Base-by-base conservation (phyloP, 1,140 invertebrate species). In the Trichonephila clavipes region DNA sequence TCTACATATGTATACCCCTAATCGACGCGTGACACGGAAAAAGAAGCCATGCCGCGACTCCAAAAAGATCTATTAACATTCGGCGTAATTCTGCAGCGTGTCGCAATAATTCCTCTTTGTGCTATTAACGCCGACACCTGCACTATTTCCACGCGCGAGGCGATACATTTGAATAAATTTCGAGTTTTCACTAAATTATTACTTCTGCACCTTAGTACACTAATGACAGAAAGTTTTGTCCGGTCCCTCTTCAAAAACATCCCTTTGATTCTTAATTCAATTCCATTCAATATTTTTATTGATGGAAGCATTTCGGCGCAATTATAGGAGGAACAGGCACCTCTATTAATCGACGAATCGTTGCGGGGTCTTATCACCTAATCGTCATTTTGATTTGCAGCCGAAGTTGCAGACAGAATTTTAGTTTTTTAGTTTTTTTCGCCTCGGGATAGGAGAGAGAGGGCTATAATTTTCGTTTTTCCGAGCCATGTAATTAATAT, bases 171-270 rank as follows among this genome's bases (percentile, higher is more conserved):
- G 82, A 83, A 83, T 83, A 83, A 83, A 58, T 83, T 83, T 83
- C 44, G 8, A 83, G 51, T 83, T 83, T 83, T 83, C 82, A 83
- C 82, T 59, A 83, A 83, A 83, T 83, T 83, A 83, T 24, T 59
- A 59, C 82, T 83, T 83, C 82, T 51, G 82, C 82, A 83, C 82
- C 82, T 83, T 24, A 21, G 51, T n/a, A 12, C 40, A 8, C 82
- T 83, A 83, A 83, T 83, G 82, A 83, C 44, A n/a, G 72, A 40
- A 77, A 28, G 3, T 28, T 51, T 51, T 51, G 51, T 51, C 51
- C 51, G 66, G n/a, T 24, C n/a, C 24, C 72, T 18, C 72, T 18
- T 5, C 14, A 18, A 34, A 83, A 16, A 51, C 21, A 21, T 83
- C 82, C 44, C 19, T 83, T 59, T 59, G 44, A 51, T 58, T 83